phyloP scores from a whole-genome alignment of 2,888 invertebrate genomes.

The Meiosimyza platycephala region DNA sequence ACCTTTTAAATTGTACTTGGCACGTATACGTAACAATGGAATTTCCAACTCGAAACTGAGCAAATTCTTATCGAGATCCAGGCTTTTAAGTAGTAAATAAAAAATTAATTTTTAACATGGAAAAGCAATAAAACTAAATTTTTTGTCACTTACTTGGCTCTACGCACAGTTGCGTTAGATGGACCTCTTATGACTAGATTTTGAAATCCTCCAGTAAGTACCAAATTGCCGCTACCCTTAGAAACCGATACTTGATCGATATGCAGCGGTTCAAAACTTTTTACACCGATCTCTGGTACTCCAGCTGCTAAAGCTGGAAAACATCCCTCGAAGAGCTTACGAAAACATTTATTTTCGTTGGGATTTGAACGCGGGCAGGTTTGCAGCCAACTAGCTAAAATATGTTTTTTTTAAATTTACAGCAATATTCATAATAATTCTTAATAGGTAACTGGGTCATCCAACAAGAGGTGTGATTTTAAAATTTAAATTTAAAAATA shows the following conservation, averaged over 20 bases:
- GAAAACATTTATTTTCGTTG: constrained; percentile 70
- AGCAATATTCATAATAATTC: too few species aligned
- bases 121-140: background rate
- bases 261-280: constrained; percentile 71
- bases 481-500: too few species aligned
- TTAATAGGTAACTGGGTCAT: background rate
- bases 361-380: constrained; percentile 70
- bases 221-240: constrained; percentile 70
- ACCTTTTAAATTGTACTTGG: constrained; percentile 72
- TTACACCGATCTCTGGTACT: constrained; percentile 72
- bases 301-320: constrained; percentile 72
- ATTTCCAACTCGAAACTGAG: constrained; percentile 71
- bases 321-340: constrained; percentile 69
- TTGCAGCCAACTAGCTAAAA: constrained; percentile 70
- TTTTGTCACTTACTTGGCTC: constrained; percentile 56
- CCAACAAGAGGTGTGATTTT: background rate
- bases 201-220: constrained; percentile 71
- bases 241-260: constrained; percentile 70
- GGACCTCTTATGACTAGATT: constrained; percentile 71
- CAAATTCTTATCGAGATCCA: constrained; percentile 68
- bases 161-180: constrained; percentile 70
- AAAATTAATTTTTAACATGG: background rate
- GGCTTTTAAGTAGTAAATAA: constrained; percentile 56
- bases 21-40: constrained; percentile 70
- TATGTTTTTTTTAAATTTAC: too few species aligned